Evolutionary conservation across 2,888 invertebrate genomes (phyloP).

Genomic region (Caradrina kadenii): DNA sequence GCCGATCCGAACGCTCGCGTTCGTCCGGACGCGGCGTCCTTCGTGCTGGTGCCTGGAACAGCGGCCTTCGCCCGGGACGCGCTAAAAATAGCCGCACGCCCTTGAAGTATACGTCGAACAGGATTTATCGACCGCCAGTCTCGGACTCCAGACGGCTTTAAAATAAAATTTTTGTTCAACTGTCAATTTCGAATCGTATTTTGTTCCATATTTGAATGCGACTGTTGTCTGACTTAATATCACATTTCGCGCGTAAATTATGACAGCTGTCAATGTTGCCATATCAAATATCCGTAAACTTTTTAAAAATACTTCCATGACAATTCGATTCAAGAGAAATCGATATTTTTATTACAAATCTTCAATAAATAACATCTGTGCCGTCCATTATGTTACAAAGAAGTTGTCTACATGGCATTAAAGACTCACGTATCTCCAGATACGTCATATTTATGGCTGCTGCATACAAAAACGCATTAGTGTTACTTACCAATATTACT

Average conservation of each 20-base stretch:
- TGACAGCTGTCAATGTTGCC: slow-evolving; percentile 46
- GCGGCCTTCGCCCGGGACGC: slow-evolving; percentile 81
- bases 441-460: slow-evolving; percentile 82
- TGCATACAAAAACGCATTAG: slow-evolving; percentile 84
- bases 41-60: slow-evolving; percentile 68
- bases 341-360: slow-evolving; percentile 41
- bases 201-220: slow-evolving; percentile 51
- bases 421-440: slow-evolving; percentile 69
- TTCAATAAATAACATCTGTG: slow-evolving; percentile 44
- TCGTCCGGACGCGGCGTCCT: slow-evolving; percentile 72
- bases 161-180: slow-evolving; percentile 57
- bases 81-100: slow-evolving; percentile 87
- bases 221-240: slow-evolving; percentile 48
- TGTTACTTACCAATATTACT: slow-evolving; percentile 78
- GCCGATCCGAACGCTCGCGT: slow-evolving; percentile 52
- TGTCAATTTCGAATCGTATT: slow-evolving; percentile 59
- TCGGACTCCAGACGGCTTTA: slow-evolving; percentile 62
- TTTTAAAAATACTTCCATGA: slow-evolving; percentile 21
- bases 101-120: slow-evolving; percentile 86
- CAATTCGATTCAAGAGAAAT: slow-evolving; percentile 18
- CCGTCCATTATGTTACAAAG: slow-evolving; percentile 53
- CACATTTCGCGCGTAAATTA: slow-evolving; percentile 48
- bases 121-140: slow-evolving; percentile 82
- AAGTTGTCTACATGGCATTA: slow-evolving; percentile 53
- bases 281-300: slow-evolving; percentile 53